Percentiles rank a stretch among this genome's conserved stretches.
Conservation (phyloP, 2,888 invertebrate genomes). For the Dasypolia templi region DNA sequence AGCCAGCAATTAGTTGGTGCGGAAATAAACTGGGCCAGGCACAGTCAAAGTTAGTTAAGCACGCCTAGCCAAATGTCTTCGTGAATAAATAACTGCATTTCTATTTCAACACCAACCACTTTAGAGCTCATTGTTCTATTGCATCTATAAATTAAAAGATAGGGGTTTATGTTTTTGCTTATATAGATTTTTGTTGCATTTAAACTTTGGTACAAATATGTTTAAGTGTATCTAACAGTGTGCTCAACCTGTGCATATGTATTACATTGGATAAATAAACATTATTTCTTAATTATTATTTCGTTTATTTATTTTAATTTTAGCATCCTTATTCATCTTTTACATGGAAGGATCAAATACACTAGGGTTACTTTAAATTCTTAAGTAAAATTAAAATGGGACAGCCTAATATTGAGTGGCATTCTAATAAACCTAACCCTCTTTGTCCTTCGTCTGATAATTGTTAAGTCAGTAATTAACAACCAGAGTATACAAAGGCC, state of each 20-base stretch:
- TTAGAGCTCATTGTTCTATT: not conserved
- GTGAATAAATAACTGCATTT: conserved; percentile 62
- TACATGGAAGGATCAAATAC: not conserved
- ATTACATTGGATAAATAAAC: too few relatives aligned
- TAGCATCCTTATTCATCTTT: not conserved
- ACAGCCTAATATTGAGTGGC: not conserved
- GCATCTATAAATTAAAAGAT: too few relatives aligned
- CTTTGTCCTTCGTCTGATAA: not conserved
- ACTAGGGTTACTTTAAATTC: not conserved
- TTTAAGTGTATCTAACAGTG: too few relatives aligned
- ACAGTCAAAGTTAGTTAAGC: conserved; percentile 66
- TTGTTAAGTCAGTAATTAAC: conserved; percentile 7
- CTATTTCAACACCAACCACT: conserved; percentile 34
- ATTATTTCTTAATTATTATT: too few relatives aligned
- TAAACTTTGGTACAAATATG: too few relatives aligned
- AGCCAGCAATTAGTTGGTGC: conserved; percentile 74
- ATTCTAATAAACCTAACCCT: not conserved
- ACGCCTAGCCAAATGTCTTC: conserved; percentile 65
- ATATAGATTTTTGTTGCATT: too few relatives aligned
- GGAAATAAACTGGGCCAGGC: conserved; percentile 73
- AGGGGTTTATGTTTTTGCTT: too few relatives aligned
- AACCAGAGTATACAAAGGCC: not conserved
- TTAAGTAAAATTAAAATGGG: not conserved
- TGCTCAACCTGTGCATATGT: too few relatives aligned
- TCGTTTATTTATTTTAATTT: too few relatives aligned